Evolutionary conservation across 2,797 vertebrate genomes (phyloP), one percentile per base, ranked within the genome.

Genomic region (Geotrypetes seraphini): DNA sequence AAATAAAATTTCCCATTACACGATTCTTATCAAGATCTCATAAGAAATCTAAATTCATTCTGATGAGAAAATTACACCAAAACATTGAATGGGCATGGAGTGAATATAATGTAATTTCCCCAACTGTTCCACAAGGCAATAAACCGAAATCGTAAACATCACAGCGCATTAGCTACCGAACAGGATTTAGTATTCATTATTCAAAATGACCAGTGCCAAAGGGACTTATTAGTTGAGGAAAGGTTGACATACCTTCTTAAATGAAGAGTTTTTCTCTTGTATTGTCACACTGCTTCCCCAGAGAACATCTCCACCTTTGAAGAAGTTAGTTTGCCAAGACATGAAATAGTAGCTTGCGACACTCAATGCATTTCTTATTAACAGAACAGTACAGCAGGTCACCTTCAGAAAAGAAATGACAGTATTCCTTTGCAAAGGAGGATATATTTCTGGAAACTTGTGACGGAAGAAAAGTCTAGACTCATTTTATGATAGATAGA

Each of bases 341-440:
- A 63, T 69, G 63, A 67, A 65, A 55, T 50, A 66, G 54, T 63
- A 57, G 51, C 41, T 10, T 7, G 39, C 49, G 52, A 50, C 52
- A 55, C 28, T 18, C n/a, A 23, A 27, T 52, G 54, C 54, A 60
- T 63, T 61, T 63, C 16, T 69, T 59, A 72, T 69, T 59, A 63
- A 59, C 39, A 33, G 42, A 44, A 50, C 6, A 0, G 33, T 39
- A 56, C 57, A 39, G 39, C 43, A 22, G 63, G 59, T 72, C 66
- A 72, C 61, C 63, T 69, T 67, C 52, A 63, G 35, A 56, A 45
- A 10, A 11, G 12, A 13, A 16, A 15, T 4, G 19, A 2, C 8
- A 35, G 41, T 25, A 41, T 46, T 33, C 12, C 45, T 43, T 36
- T 8, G 46, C 32, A 52, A 53, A 57, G 33, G 3, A 4, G 8